Conservation (phyloP, 2,888 invertebrate species). For the Brachyopa scutellaris region DNA sequence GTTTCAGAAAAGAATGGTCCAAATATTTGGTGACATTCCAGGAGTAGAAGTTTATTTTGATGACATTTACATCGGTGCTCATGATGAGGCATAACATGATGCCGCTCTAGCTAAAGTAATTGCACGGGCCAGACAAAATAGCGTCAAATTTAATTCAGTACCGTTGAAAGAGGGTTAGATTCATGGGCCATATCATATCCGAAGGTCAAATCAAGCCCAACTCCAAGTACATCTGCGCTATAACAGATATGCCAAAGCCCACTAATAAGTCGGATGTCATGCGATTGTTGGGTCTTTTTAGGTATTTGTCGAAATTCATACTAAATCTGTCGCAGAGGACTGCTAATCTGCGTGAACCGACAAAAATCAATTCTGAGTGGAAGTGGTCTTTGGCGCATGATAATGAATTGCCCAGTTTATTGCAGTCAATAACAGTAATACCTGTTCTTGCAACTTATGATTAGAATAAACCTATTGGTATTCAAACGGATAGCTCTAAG, state of each 20-base stretch:
- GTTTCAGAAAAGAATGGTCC: conserved; percentile 74
- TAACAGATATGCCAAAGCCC: conserved; percentile 40
- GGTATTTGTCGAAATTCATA: conserved; percentile 72
- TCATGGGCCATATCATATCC: conserved; percentile 74
- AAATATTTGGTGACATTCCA: conserved; percentile 76
- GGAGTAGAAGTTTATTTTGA: conserved; percentile 76
- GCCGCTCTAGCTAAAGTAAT: conserved; percentile 29
- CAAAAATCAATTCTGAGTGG: no score
- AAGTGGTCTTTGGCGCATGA: no score
- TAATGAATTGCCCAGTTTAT: no score
- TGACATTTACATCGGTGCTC: conserved; percentile 75
- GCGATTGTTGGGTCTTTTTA: conserved; percentile 55
- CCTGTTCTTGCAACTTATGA: no score
- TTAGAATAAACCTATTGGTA: background rate
- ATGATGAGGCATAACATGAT: conserved; percentile 64
- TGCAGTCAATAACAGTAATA: no score
- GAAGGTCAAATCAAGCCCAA: conserved; percentile 55
- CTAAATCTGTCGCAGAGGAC: conserved; percentile 60
- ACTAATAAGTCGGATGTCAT: conserved; percentile 37
- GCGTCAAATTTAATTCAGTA: conserved; percentile 35
- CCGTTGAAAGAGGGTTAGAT: conserved; percentile 72
- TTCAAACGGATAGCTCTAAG: no score
- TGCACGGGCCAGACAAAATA: background rate
- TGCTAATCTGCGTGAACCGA: no score
- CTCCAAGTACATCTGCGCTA: conserved; percentile 55